A percentile compares a stretch with the other conserved stretches of the same genome.
Conservation (phyloP, 2,888 invertebrate genomes). For the Anthophora plumipes region DNA sequence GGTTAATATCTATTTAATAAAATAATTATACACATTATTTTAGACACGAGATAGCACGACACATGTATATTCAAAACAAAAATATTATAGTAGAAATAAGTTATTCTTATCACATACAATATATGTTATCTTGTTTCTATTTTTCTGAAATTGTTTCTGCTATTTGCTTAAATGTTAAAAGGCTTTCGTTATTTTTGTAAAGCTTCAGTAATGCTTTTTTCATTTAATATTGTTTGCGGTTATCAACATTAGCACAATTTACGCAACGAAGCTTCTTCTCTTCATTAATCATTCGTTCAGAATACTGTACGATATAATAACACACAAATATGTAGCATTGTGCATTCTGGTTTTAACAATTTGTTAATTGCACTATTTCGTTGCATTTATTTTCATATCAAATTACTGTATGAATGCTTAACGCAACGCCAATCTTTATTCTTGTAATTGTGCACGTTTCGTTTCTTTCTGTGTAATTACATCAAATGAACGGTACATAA, state of each 20-base stretch:
- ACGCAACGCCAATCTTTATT: constrained; percentile 15
- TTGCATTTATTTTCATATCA: constrained; percentile 29
- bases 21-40: neutral
- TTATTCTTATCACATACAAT: constrained; percentile 2
- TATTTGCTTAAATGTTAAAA: constrained; percentile 39
- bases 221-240: constrained; percentile 31
- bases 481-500: constrained; percentile 70
- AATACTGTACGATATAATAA: constrained; percentile 4
- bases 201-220: constrained; percentile 44
- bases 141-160: constrained; percentile 9
- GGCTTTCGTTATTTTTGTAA: constrained; percentile 32
- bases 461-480: constrained; percentile 47
- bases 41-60: constrained; percentile 1
- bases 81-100: constrained; percentile 25
- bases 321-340: neutral
- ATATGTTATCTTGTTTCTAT: neutral
- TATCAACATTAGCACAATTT: constrained; percentile 27
- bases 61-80: neutral
- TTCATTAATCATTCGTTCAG: constrained; percentile 31
- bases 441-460: constrained; percentile 48
- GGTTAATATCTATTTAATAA: constrained; percentile 6
- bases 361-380: constrained; percentile 40
- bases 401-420: constrained; percentile 36
- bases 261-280: constrained; percentile 49
- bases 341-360: constrained; percentile 33